Evolutionary conservation across 2,888 invertebrate species (phyloP), one percentile per base, ranked within the genome.

Genomic region (Lamellibrachia columna): DNA sequence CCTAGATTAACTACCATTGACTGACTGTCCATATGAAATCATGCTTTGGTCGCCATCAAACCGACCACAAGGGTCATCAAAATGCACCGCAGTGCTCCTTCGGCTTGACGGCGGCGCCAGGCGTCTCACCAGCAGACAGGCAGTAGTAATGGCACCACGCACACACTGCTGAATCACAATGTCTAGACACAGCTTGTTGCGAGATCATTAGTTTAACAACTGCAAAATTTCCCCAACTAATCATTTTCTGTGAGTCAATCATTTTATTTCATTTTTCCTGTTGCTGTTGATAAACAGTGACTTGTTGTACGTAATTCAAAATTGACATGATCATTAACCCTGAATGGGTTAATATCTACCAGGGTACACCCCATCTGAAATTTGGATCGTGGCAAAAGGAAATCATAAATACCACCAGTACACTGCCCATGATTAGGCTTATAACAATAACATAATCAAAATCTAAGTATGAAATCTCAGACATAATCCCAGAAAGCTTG

Each of bases 1-100:
- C 22, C 22, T 75, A 75, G 75, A 75, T 75, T 75, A 75, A 75
- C 75, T 75, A n/a, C 22, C 75, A 75, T 75, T 75, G 75, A 75
- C 75, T 75, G 75, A 75, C 75, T 75, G 75, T 75, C 75, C 75
- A 75, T 75, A 75, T 75, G 22, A 75, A 75, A 75, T 75, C 75
- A 15, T 15, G 75, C 75, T 75, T 75, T 75, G 75, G 75, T 75
- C 75, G 75, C 75, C 75, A 75, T 75, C 75, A 4, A 15, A 22
- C 75, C 75, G 75, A 75, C 75, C 75, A 75, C 75, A 75, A 22
- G 75, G 75, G 75, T 75, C 75, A 75, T 75, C 75, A 75, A 75
- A 75, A 75, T 75, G 75, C 75, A 75, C 75, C 75, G 75, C 75
- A 6, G 75, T 75, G 75, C 75, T 75, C 75, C n/a, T n/a, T 75